These are phyloP conservation scores for Drosophila robusta DNA, from an alignment of 2,888 invertebrate genomes.

Conservation along the genomic window DNA sequence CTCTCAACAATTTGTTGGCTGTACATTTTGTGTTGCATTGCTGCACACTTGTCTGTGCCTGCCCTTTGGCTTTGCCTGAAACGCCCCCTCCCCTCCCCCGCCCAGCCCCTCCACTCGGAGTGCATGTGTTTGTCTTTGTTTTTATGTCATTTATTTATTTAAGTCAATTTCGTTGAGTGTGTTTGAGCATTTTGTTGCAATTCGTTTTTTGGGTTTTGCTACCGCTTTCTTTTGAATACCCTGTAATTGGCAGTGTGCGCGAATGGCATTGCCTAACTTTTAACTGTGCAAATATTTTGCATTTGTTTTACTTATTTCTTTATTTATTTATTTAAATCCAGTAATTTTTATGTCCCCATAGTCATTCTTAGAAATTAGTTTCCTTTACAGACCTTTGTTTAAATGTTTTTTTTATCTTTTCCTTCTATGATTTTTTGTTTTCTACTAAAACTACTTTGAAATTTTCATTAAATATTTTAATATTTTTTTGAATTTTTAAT, in stretches of 20 bases:
- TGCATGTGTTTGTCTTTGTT: constrained; percentile 70
- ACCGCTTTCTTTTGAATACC: constrained; percentile 22
- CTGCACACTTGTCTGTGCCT: constrained; percentile 16
- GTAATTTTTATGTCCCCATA: too few relatives aligned
- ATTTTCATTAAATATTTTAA: too few relatives aligned
- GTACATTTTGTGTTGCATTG: constrained; percentile 47
- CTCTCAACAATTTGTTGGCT: constrained; percentile 24
- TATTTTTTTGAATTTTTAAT: background rate
- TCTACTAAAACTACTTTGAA: too few relatives aligned
- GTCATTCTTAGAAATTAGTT: too few relatives aligned
- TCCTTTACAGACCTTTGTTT: too few relatives aligned
- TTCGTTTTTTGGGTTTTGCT: constrained; percentile 59
- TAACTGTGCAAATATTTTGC: background rate
- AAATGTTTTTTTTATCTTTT: too few relatives aligned
- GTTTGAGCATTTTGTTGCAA: constrained; percentile 75
- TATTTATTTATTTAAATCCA: too few relatives aligned
- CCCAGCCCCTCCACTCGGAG: constrained; percentile 1
- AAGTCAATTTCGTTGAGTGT: constrained; percentile 78
- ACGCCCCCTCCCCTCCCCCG: background rate
- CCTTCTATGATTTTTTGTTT: too few relatives aligned
- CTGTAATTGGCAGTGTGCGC: background rate
- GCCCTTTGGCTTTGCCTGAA: constrained; percentile 15
- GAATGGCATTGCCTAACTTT: background rate
- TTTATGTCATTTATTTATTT: constrained; percentile 77
- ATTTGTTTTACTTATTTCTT: too few relatives aligned